Base-by-base conservation (phyloP, 1,140 invertebrate species). In the Habropoda laboriosa region DNA sequence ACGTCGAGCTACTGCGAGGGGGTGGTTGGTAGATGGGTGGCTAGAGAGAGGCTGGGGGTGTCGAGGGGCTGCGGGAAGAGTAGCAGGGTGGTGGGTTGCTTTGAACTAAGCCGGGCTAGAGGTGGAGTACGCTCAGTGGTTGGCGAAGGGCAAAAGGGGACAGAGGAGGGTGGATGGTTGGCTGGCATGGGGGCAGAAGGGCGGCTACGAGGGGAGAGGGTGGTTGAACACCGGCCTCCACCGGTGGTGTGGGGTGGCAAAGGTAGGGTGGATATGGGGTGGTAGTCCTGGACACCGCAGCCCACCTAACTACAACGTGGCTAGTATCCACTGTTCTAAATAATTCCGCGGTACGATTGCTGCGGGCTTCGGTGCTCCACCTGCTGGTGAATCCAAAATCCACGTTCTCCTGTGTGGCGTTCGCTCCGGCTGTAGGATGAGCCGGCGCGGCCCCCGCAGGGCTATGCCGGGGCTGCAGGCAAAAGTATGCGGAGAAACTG, bases 321-420 rank as follows among this genome's bases (percentile, higher is more conserved):
- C 90, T 88, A 91, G 84, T 88, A 90, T 89, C 86, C 89, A 87
- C 88, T 89, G 88, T 90, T 91, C 90, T 91, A 91, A 92, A 92
- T 92, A 91, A 92, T 92, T 91, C 91, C 85, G 83, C 85, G 86
- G 86, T 88, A 88, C 89, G 89, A 91, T 91, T 91, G 90, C 90
- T 88, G 88, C 88, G 89, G 89, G 88, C 90, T 91, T 90, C 84
- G 86, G 83, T 81, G 83, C 81, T 89, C 87, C 84, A 86, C 84
- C 85, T 90, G 89, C 89, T 82, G 80, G 72, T 73, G 80, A 83
- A 81, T 87, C 73, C 84, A 64, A 83, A 83, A 87, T 87, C 81
- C 81, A 83, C 74, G 32, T 85, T 58, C 61, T 45, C 67, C 80
- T 38, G 53, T 58, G 57, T 30, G 32, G n/a, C n/a, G n/a, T n/a